These are phyloP conservation scores for Hydractinia echinata DNA, from an alignment of 30 jellyfish, hydroid and myxozoan species.

Conservation along the genomic window DNA sequence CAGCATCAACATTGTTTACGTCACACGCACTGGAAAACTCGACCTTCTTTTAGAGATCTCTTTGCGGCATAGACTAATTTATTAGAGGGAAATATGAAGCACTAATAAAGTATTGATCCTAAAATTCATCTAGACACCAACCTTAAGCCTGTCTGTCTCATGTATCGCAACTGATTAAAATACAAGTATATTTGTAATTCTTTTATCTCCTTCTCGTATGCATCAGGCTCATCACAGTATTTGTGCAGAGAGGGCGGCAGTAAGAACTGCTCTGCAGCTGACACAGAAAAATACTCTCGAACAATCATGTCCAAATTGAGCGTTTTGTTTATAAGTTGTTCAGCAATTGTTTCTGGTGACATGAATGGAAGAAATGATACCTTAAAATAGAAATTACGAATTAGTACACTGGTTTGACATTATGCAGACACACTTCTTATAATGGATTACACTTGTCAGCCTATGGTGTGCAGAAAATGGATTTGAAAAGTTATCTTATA, in stretches of 20 bases:
- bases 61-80: no score
- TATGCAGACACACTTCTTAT: no score
- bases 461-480: no score
- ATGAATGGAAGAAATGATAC: slow-evolving; percentile 25
- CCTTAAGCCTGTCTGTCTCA: slow-evolving; percentile 27
- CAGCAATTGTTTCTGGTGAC: slow-evolving; percentile 1
- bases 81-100: no score
- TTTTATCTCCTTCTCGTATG: background rate
- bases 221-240: slow-evolving; percentile 29
- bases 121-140: background rate
- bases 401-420: no score
- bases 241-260: slow-evolving; percentile 20
- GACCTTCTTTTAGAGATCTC: no score
- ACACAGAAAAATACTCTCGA: slow-evolving; percentile 28
- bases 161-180: slow-evolving; percentile 24
- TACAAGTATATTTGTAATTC: slow-evolving; percentile 25
- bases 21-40: no score
- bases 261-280: slow-evolving; percentile 19
- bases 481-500: background rate
- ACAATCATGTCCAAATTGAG: slow-evolving; percentile 22
- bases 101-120: no score
- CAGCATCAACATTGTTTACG: no score
- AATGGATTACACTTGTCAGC: no score
- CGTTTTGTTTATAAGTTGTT: background rate
- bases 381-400: background rate